Percentiles rank a stretch among this genome's conserved stretches.
Conservation (phyloP, 2,113 vertebrate genomes). For the Oryzias curvinotus region DNA sequence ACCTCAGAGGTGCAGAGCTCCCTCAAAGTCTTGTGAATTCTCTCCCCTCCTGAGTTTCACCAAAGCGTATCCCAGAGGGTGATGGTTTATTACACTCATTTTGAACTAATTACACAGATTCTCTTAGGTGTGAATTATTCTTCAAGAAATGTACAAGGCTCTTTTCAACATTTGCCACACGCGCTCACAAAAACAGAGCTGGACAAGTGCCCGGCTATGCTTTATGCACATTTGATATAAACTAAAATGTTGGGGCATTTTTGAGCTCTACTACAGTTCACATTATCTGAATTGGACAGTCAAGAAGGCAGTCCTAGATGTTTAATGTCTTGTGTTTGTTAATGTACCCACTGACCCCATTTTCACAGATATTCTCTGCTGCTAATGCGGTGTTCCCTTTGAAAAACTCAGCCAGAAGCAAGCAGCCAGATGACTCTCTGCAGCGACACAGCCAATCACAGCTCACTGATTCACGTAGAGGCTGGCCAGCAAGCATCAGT, state of each 20-base stretch:
- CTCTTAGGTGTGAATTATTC: constrained; percentile 4
- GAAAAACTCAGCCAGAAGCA: constrained; percentile 44
- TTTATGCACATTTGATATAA: not conserved
- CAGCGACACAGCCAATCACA: constrained; percentile 50
- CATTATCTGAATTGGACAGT: constrained; percentile 6
- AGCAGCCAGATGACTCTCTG: constrained; percentile 45
- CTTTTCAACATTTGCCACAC: not conserved
- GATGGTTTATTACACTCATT: constrained; percentile 5
- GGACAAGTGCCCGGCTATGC: not conserved
- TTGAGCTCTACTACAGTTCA: not conserved
- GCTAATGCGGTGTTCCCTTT: constrained; percentile 49
- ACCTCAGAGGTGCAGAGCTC: not conserved
- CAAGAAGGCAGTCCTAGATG: constrained; percentile 28
- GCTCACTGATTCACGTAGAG: constrained; percentile 1
- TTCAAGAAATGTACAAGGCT: not conserved
- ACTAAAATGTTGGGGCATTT: not conserved
- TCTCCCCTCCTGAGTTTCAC: not conserved
- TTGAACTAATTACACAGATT: constrained; percentile 16
- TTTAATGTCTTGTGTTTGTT: constrained; percentile 53
- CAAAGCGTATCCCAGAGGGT: constrained; percentile 1
- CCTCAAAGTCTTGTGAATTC: not conserved
- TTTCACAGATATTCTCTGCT: constrained; percentile 48
- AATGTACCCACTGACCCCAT: constrained; percentile 67
- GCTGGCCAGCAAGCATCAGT: constrained; percentile 41
- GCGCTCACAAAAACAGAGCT: not conserved